Conservation (phyloP, 2,113 vertebrate species). For the Meleagris gallopavo region DNA sequence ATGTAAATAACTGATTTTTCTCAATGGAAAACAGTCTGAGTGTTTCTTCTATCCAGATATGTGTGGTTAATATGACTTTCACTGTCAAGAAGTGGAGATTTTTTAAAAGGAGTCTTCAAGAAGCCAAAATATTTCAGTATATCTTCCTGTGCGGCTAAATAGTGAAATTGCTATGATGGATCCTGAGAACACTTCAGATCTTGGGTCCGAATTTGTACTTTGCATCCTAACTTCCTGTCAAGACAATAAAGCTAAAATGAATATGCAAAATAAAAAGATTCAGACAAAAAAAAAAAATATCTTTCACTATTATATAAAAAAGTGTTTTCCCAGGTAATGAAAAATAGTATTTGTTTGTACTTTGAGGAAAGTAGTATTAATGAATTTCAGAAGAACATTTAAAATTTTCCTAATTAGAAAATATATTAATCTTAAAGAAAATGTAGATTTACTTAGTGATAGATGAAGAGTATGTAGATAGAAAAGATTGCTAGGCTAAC, state of each 20-base stretch:
- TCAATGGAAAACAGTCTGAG: not conserved
- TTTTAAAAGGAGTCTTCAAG: not conserved
- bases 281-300: not conserved
- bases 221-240: not conserved
- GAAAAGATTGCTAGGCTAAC: not conserved
- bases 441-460: not conserved
- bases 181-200: not conserved
- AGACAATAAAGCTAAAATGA: not conserved
- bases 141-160: not conserved
- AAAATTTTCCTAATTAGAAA: not conserved
- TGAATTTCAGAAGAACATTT: not conserved
- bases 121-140: not conserved
- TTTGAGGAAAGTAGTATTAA: not conserved
- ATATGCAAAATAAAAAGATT: not conserved
- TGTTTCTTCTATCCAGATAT: not conserved
- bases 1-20: not conserved
- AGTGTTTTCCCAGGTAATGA: not conserved
- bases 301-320: not conserved
- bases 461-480: not conserved
- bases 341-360: not conserved
- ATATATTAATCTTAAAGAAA: not conserved
- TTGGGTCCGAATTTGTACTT: not conserved
- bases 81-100: not conserved
- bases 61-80: not conserved
- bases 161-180: not conserved